Conservation (phyloP, 2,113 vertebrate genomes). For the Bubo bubo region DNA sequence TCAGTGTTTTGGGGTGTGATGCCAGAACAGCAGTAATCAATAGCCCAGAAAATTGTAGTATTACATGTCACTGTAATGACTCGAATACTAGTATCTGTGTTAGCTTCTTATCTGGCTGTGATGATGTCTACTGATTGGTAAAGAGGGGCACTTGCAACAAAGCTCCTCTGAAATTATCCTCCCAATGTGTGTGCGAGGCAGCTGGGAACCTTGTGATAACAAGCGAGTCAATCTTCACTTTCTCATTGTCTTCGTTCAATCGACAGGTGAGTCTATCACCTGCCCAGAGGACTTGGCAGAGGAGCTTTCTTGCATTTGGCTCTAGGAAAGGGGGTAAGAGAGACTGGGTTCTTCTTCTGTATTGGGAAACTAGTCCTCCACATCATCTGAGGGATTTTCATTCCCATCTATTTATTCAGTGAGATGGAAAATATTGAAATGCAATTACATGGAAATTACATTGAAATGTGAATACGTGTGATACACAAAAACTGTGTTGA, state of each 20-base stretch:
- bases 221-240: conserved; percentile 44
- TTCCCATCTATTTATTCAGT: not conserved
- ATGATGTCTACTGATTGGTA: conserved; percentile 32
- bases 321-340: not conserved
- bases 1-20: conserved; percentile 11
- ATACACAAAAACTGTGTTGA: not conserved
- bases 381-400: not conserved
- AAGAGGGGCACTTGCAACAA: conserved; percentile 1
- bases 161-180: conserved; percentile 38
- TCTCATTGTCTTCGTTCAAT: not conserved
- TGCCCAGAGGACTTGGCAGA: conserved; percentile 19
- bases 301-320: not conserved
- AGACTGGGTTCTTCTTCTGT: not conserved
- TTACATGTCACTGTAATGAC: not conserved
- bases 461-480: rapidly evolving
- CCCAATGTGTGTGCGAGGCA: not conserved
- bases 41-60: conserved; percentile 38
- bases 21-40: conserved; percentile 37
- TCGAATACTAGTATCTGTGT: not conserved
- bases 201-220: conserved; percentile 22
- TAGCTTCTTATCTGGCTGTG: not conserved
- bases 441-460: not conserved
- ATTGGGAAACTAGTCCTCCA: not conserved
- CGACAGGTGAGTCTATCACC: not conserved
- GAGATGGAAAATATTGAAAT: not conserved